These are phyloP conservation scores for Capra hircus DNA, from an alignment of 2,113 vertebrate species.

Conservation along the genomic window DNA sequence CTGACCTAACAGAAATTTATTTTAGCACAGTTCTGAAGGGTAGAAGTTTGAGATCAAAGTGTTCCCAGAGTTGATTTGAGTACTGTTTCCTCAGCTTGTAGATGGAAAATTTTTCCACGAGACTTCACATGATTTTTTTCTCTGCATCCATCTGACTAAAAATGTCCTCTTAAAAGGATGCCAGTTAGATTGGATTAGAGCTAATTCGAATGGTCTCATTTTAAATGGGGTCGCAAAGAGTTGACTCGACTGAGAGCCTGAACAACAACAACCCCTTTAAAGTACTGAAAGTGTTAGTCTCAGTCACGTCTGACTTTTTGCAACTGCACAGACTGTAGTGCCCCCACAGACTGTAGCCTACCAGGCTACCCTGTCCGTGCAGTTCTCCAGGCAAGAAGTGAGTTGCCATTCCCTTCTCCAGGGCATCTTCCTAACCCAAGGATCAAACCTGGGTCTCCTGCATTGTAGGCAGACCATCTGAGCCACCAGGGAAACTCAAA, in stretches of 20 bases:
- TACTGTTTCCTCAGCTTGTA: neutral
- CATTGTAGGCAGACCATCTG: neutral
- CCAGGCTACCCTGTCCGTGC: neutral
- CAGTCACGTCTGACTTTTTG: neutral
- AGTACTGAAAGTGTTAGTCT: neutral
- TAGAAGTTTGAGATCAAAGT: neutral
- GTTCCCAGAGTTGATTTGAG: neutral
- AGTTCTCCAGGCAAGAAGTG: neutral
- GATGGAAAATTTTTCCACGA: neutral
- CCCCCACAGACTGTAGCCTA: neutral
- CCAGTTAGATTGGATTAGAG: neutral
- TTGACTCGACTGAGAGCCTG: neutral
- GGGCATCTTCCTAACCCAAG: neutral
- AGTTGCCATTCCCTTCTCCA: neutral
- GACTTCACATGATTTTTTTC: neutral
- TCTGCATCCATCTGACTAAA: neutral
- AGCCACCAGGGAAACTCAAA: neutral
- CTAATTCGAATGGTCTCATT: neutral
- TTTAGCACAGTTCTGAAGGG: neutral
- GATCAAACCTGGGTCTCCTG: neutral
- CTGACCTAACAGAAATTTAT: neutral
- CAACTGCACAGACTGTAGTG: neutral
- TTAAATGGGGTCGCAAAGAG: neutral
- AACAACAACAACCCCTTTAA: neutral
- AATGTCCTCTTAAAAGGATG: neutral